A percentile compares a stretch with the other conserved stretches of the same genome.
These are phyloP conservation scores for Andricus quercusramuli DNA, from an alignment of 2,888 invertebrate genomes.

Conservation along the genomic window DNA sequence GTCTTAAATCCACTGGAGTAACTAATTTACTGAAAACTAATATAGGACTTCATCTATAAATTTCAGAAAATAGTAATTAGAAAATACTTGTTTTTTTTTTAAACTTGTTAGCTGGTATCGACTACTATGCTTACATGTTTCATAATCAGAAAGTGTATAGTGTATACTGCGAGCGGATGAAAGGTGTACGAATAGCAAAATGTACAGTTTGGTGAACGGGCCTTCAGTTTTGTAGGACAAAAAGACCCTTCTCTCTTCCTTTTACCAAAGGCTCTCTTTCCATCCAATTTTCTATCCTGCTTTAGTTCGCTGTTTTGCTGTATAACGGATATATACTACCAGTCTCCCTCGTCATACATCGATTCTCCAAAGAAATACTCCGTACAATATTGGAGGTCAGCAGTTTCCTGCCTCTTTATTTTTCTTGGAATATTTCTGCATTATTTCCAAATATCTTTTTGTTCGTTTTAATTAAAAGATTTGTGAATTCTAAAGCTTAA, in stretches of 20 bases:
- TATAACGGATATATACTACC: neutral
- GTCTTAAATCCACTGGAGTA: neutral
- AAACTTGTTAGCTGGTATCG: neutral
- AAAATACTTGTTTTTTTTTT: neutral
- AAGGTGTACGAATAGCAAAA: constrained; percentile 1
- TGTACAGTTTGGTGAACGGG: constrained; percentile 15
- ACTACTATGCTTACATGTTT: neutral
- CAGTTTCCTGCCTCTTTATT: neutral
- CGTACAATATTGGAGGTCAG: neutral
- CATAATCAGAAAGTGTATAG: neutral
- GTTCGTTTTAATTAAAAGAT: neutral
- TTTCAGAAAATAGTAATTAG: too few relatives aligned
- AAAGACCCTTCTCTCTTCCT: constrained; percentile 9
- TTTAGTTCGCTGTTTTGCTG: neutral
- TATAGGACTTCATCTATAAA: too few relatives aligned
- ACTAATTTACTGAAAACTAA: too few relatives aligned
- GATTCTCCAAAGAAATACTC: neutral
- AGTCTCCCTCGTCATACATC: constrained; percentile 6
- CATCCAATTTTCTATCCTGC: neutral
- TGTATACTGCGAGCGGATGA: neutral
- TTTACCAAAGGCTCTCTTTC: constrained; percentile 1
- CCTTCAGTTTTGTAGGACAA: constrained; percentile 27
- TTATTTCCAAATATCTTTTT: neutral
- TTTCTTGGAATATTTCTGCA: neutral
- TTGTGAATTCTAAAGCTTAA: neutral